Conservation (phyloP, 2,113 vertebrate species). For the Neodon shergylaensis region DNA sequence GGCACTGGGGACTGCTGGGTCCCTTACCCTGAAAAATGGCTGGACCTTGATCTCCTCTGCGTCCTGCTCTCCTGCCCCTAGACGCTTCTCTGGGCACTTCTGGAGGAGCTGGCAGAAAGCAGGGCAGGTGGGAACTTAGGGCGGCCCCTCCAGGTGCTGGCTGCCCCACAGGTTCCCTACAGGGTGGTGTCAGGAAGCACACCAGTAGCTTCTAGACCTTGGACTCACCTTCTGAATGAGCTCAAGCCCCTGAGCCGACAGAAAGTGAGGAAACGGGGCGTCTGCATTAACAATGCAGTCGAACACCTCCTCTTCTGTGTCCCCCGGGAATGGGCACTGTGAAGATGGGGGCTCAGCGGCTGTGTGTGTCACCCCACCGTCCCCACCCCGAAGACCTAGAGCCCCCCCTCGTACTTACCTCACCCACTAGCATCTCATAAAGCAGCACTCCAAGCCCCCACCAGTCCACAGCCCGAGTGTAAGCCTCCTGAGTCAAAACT, state of each 20-base stretch:
- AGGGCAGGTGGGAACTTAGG: background rate
- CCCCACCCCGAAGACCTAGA: background rate
- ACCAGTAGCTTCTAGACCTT: rapidly evolving
- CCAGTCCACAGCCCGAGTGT: constrained; percentile 97
- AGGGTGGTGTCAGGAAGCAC: background rate
- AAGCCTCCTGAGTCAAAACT: constrained; percentile 94
- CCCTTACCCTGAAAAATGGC: constrained; percentile 92
- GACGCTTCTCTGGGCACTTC: constrained; percentile 92
- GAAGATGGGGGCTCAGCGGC: constrained; percentile 6
- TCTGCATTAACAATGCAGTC: constrained; percentile 97
- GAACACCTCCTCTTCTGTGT: constrained; percentile 98
- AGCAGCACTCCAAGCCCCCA: constrained; percentile 98
- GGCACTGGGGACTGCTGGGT: rapidly evolving
- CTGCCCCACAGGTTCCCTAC: background rate
- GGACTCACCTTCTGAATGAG: constrained; percentile 91
- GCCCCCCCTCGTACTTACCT: constrained; percentile 87
- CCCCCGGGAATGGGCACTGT: constrained; percentile 93
- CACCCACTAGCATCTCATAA: constrained; percentile 98
- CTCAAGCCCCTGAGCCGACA: constrained; percentile 90
- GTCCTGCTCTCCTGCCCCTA: constrained; percentile 92
- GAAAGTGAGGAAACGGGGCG: constrained; percentile 90
- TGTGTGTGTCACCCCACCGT: background rate
- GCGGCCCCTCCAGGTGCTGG: background rate
- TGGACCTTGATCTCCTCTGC: constrained; percentile 95
- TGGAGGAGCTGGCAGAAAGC: constrained; percentile 90